Percentiles rank a stretch among this genome's conserved stretches.
phyloP scores from a whole-genome alignment of 2,888 invertebrate species.

The Crocallis elinguaria region DNA sequence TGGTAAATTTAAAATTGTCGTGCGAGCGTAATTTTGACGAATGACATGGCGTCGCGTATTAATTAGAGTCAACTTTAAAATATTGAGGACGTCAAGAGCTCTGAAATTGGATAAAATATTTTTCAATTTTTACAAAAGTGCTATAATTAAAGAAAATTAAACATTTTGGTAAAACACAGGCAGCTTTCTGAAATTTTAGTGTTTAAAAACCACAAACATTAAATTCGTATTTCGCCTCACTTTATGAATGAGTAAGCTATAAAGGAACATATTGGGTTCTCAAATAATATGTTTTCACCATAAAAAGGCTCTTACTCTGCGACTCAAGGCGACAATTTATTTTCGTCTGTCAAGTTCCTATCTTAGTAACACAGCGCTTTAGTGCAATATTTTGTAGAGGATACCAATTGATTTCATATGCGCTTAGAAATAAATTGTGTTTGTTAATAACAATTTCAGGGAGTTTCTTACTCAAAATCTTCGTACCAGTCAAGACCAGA shows the following conservation, averaged over 20 bases:
- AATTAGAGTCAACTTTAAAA: constrained; percentile 72
- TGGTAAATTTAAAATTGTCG: constrained; percentile 70
- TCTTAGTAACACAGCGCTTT: constrained; percentile 38
- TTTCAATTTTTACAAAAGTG: not conserved
- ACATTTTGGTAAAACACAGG: not conserved
- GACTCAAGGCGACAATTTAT: constrained; percentile 38
- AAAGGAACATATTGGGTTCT: constrained; percentile 4
- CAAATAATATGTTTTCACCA: constrained; percentile 33
- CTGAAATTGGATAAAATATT: constrained; percentile 41
- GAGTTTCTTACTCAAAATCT: too few relatives aligned
- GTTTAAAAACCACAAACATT: too few relatives aligned
- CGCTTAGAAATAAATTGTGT: too few relatives aligned
- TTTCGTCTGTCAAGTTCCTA: constrained; percentile 43
- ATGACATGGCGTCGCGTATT: constrained; percentile 67
- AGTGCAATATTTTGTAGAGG: constrained; percentile 20
- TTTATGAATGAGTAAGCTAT: too few relatives aligned
- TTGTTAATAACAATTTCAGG: too few relatives aligned
- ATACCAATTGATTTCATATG: constrained; percentile 29
- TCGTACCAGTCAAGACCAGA: too few relatives aligned
- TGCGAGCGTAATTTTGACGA: constrained; percentile 63
- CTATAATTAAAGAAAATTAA: not conserved
- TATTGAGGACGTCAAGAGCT: constrained; percentile 50
- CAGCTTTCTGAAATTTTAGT: too few relatives aligned
- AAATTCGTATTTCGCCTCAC: too few relatives aligned
- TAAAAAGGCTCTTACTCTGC: constrained; percentile 32